These are phyloP conservation scores for Globodera ellingtonae DNA, from an alignment of 1,140 invertebrate species.

Conservation along the genomic window DNA sequence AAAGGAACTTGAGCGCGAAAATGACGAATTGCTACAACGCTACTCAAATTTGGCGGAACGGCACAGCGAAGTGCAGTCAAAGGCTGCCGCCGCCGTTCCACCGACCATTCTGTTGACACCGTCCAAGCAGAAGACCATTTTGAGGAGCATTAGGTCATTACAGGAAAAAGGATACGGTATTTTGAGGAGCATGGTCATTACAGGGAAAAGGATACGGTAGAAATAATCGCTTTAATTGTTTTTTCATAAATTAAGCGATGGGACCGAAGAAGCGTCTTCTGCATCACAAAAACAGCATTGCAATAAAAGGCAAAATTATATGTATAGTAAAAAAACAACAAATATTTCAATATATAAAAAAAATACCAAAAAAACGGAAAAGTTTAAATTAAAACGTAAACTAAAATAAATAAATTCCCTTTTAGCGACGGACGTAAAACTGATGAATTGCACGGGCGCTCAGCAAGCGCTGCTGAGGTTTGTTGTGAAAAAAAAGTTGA, in stretches of 20 bases:
- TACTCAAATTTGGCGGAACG: slow-evolving; percentile 14
- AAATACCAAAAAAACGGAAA: background rate
- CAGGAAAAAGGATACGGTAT: background rate
- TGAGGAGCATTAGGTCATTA: slow-evolving; percentile 10
- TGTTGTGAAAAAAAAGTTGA: too few relatives aligned
- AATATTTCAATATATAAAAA: background rate
- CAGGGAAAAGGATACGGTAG: background rate
- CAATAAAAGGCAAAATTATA: background rate
- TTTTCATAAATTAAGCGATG: background rate
- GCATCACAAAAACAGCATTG: background rate
- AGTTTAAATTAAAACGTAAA: background rate
- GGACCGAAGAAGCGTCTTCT: background rate
- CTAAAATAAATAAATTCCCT: background rate
- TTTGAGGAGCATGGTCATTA: slow-evolving; percentile 4
- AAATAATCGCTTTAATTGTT: background rate
- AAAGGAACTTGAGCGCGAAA: slow-evolving; percentile 61
- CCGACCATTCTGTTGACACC: background rate
- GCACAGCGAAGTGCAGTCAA: slow-evolving; percentile 5
- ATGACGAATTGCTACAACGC: slow-evolving; percentile 56
- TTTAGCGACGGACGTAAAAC: background rate
- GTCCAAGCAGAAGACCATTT: background rate
- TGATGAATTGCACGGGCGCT: too few relatives aligned
- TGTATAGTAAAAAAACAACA: background rate
- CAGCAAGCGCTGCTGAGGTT: too few relatives aligned
- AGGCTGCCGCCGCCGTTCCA: background rate